Evolutionary conservation across 2,113 vertebrate species (phyloP).

Genomic region (Spilogale gracilis): DNA sequence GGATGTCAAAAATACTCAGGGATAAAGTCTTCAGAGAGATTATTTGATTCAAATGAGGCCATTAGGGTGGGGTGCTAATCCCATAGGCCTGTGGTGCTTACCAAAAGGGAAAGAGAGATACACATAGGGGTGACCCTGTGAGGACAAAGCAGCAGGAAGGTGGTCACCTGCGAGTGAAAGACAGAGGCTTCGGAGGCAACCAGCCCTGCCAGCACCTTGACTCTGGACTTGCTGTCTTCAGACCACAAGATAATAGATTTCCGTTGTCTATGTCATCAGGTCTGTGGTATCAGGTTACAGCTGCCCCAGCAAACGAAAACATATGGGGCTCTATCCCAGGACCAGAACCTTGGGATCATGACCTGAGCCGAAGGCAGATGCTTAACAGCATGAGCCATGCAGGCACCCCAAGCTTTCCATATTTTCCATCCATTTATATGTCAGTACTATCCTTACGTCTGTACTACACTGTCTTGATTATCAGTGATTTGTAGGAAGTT

Average conservation of each 20-base stretch:
- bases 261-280: not conserved
- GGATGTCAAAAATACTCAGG: not conserved
- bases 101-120: not conserved
- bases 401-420: not conserved
- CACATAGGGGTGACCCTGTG: not conserved
- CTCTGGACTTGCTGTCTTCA: not conserved
- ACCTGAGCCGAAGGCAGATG: not conserved
- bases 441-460: not conserved
- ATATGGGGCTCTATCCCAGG: not conserved
- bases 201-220: not conserved
- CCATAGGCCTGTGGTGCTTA: not conserved
- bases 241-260: not conserved
- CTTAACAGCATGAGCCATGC: not conserved
- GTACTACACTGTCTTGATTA: not conserved
- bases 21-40: not conserved
- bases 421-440: not conserved
- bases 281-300: not conserved
- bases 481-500: not conserved
- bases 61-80: not conserved
- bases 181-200: not conserved
- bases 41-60: not conserved
- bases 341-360: not conserved
- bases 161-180: not conserved
- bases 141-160: not conserved
- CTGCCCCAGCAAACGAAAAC: not conserved